Evolutionary conservation across 2,888 invertebrate genomes (phyloP).

Genomic region (Drosophila colorata): DNA sequence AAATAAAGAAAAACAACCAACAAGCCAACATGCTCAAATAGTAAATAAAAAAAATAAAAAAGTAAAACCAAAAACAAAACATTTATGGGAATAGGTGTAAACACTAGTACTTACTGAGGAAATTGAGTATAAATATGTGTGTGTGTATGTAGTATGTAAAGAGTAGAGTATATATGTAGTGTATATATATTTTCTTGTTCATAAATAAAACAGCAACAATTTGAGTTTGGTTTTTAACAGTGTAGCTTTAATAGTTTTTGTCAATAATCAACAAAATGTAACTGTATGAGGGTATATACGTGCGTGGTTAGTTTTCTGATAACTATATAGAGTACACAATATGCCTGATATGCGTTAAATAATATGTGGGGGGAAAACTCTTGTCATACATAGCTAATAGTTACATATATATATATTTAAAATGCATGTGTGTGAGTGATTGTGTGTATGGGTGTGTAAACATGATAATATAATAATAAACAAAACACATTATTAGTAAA

Average conservation of each 20-base stretch:
- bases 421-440: slow-evolving; percentile 28
- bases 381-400: slow-evolving; percentile 61
- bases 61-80: slow-evolving; percentile 42
- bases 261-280: slow-evolving; percentile 54
- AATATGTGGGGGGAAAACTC: slow-evolving; percentile 17
- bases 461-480: slow-evolving; percentile 47
- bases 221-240: slow-evolving; percentile 66
- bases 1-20: slow-evolving; percentile 63
- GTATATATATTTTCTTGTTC: slow-evolving; percentile 40
- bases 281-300: slow-evolving; percentile 59
- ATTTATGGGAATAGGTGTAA: slow-evolving; percentile 54
- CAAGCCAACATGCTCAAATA: slow-evolving; percentile 73
- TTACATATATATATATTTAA: slow-evolving; percentile 52
- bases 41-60: slow-evolving; percentile 22
- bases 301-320: slow-evolving; percentile 67
- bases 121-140: slow-evolving; percentile 34
- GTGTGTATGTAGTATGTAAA: slow-evolving; percentile 26
- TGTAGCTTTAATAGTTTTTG: slow-evolving; percentile 74
- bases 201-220: slow-evolving; percentile 77
- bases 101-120: slow-evolving; percentile 50
- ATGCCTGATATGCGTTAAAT: slow-evolving; percentile 41
- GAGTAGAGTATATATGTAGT: slow-evolving; percentile 20
- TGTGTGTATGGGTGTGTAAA: slow-evolving; percentile 17
- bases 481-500: slow-evolving; percentile 56
- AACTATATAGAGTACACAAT: slow-evolving; percentile 55